Percentiles rank a stretch among this genome's conserved stretches.
phyloP scores from a whole-genome alignment of 2,888 invertebrate genomes.

The Notodonta ziczac region DNA sequence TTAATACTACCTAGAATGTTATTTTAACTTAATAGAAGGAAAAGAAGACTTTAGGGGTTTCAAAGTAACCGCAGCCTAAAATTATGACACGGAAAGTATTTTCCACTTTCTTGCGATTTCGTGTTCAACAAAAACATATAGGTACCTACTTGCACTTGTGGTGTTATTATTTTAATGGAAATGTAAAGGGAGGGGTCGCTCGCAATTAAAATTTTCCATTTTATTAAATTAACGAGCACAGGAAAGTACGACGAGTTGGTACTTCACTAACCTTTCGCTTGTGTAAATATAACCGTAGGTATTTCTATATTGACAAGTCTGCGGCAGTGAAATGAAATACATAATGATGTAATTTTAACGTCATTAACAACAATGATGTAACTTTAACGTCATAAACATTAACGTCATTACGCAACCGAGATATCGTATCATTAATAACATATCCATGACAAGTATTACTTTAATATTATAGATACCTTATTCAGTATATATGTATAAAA shows the following conservation, averaged over 20 bases:
- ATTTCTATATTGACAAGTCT: slow-evolving; percentile 4
- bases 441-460: too few species aligned
- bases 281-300: slow-evolving; percentile 28
- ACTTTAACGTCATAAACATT: too few species aligned
- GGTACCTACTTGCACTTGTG: slow-evolving; percentile 32
- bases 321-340: background rate
- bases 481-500: background rate
- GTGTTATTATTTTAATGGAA: slow-evolving; percentile 58
- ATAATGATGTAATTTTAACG: too few species aligned
- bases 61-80: slow-evolving; percentile 3
- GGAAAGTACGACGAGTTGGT: slow-evolving; percentile 45
- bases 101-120: slow-evolving; percentile 45
- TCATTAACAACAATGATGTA: too few species aligned
- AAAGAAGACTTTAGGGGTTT: too few species aligned
- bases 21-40: too few species aligned
- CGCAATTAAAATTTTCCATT: slow-evolving; percentile 68
- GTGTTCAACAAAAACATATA: slow-evolving; percentile 49
- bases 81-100: slow-evolving; percentile 29
- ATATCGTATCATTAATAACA: too few species aligned
- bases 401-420: too few species aligned
- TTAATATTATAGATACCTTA: too few species aligned
- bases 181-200: slow-evolving; percentile 47
- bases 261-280: slow-evolving; percentile 42
- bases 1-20: too few species aligned
- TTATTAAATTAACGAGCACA: slow-evolving; percentile 64